phyloP scores from a whole-genome alignment of 2,113 vertebrate genomes.

The Probosciger aterrimus region DNA sequence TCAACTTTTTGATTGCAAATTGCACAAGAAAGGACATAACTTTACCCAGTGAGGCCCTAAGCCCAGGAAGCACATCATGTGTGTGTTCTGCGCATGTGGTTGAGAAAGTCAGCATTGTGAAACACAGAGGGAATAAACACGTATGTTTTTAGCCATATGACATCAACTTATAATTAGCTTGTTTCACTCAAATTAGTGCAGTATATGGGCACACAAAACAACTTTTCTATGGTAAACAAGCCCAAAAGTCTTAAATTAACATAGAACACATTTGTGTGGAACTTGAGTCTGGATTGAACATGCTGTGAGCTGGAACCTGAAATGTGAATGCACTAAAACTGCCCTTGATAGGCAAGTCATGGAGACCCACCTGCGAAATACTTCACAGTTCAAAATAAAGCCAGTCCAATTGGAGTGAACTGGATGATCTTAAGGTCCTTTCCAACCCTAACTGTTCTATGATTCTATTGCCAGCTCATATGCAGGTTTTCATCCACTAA shows the following conservation, averaged over 20 bases:
- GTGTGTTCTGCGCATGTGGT: neutral
- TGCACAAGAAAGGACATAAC: neutral
- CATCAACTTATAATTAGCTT: conserved; percentile 59
- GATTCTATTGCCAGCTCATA: neutral
- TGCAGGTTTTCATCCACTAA: neutral
- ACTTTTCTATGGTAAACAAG: conserved; percentile 43
- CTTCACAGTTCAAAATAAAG: neutral
- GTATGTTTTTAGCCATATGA: conserved; percentile 56
- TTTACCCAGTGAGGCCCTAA: neutral
- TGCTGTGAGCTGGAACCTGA: neutral
- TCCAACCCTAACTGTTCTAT: neutral
- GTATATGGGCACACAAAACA: neutral
- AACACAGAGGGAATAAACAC: neutral
- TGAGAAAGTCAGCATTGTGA: neutral
- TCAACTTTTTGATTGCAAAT: neutral
- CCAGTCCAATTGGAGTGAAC: neutral
- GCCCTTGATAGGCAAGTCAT: neutral
- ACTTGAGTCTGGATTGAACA: neutral
- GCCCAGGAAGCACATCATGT: neutral
- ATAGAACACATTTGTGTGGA: neutral
- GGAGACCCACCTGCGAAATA: neutral
- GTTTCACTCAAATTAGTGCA: conserved; percentile 22
- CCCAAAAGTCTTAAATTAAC: neutral
- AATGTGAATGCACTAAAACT: neutral
- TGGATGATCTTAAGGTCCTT: neutral